Evolutionary conservation across 2,888 invertebrate genomes (phyloP).

Genomic region (Aricia artaxerxes): DNA sequence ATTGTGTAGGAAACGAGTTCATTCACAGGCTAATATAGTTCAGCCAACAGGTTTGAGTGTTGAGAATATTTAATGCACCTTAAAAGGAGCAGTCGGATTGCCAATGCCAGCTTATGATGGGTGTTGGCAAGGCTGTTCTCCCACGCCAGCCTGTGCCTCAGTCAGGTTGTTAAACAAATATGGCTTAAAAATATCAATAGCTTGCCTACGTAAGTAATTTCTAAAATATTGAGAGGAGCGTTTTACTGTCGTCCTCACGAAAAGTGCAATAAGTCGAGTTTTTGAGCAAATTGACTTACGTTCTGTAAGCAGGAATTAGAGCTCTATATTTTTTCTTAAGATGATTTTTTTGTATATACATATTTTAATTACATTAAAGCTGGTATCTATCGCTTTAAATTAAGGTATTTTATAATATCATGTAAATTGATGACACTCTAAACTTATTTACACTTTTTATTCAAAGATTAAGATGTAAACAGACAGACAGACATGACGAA

Average conservation of each 20-base stretch:
- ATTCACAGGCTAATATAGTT: conserved; percentile 17
- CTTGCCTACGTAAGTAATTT: neutral
- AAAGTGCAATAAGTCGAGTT: neutral
- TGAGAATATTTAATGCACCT: conserved; percentile 42
- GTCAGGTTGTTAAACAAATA: neutral
- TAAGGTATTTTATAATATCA: too few relatives aligned
- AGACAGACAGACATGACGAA: neutral
- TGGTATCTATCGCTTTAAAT: too few relatives aligned
- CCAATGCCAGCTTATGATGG: conserved; percentile 54
- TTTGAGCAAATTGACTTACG: neutral
- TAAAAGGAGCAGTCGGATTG: conserved; percentile 55
- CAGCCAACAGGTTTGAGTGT: conserved; percentile 26
- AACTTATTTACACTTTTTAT: too few relatives aligned
- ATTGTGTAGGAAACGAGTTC: neutral
- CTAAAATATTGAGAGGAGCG: neutral
- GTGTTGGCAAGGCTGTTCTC: conserved; percentile 62
- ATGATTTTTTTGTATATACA: too few relatives aligned
- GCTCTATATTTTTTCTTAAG: neutral
- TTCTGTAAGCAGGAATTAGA: neutral
- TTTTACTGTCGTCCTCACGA: neutral
- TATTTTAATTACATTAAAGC: too few relatives aligned
- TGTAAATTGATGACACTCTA: too few relatives aligned
- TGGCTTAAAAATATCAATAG: neutral
- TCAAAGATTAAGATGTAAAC: too few relatives aligned
- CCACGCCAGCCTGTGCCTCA: conserved; percentile 51